Conservation (phyloP, 2,888 invertebrate genomes). For the Oscheius sp. region DNA sequence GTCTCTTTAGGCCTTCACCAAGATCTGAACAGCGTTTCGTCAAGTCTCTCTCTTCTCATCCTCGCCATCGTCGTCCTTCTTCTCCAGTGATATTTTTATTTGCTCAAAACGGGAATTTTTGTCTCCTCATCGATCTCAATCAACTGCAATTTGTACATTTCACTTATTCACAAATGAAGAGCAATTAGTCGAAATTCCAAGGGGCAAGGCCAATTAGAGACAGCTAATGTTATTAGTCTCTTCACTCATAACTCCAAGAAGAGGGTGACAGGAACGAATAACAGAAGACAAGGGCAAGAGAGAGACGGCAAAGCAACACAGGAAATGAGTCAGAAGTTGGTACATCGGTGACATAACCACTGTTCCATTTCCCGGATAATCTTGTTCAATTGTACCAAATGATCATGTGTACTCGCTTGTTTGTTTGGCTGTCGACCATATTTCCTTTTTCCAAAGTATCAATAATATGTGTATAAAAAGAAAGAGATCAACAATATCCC, state of each 20-base stretch:
- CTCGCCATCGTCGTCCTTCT: neutral
- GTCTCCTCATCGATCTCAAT: slow-evolving; percentile 12
- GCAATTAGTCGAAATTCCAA: slow-evolving; percentile 5
- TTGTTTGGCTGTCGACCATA: too few relatives aligned
- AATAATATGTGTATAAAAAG: neutral
- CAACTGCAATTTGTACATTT: neutral
- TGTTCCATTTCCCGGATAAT: too few relatives aligned
- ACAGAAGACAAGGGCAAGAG: too few relatives aligned
- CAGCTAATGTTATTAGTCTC: neutral
- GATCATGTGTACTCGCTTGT: too few relatives aligned
- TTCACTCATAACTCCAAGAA: neutral
- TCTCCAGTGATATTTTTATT: slow-evolving; percentile 16
- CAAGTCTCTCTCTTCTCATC: neutral
- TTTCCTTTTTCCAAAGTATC: neutral
- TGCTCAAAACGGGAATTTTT: slow-evolving; percentile 15
- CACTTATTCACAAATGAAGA: slow-evolving; percentile 17
- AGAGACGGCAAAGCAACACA: too few relatives aligned
- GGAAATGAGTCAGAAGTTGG: too few relatives aligned
- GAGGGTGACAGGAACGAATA: neutral
- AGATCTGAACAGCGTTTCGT: neutral
- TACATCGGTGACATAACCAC: too few relatives aligned
- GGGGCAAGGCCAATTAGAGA: neutral
- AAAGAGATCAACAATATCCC: neutral
- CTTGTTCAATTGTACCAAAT: too few relatives aligned
- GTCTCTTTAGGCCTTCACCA: slow-evolving; percentile 12